Evolutionary conservation across 2,113 vertebrate genomes (phyloP).

Genomic region (Pungitius pungitius): DNA sequence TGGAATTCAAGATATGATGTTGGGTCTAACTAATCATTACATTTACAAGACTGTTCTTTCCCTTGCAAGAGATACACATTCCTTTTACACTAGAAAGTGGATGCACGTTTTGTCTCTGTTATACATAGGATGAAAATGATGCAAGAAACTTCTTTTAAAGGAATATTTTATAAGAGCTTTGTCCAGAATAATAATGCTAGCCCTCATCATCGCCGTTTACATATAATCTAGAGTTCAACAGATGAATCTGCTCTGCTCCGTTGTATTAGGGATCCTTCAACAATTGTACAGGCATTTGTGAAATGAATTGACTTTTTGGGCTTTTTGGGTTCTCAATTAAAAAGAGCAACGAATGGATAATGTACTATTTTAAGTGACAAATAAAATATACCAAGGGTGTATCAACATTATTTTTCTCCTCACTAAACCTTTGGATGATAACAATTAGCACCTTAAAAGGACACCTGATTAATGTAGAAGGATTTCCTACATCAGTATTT

Average conservation of each 20-base stretch:
- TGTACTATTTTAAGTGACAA: constrained; percentile 58
- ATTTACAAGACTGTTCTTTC: constrained; percentile 8
- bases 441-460: background rate
- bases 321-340: constrained; percentile 42
- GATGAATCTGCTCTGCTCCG: constrained; percentile 60
- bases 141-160: constrained; percentile 42
- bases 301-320: constrained; percentile 52
- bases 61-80: background rate
- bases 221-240: constrained; percentile 54
- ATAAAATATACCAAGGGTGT: constrained; percentile 69
- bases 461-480: background rate
- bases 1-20: background rate
- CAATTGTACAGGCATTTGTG: constrained; percentile 57
- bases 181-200: constrained; percentile 58
- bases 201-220: constrained; percentile 48
- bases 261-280: constrained; percentile 46
- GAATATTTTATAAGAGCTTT: constrained; percentile 47
- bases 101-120: constrained; percentile 34
- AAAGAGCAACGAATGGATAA: constrained; percentile 45
- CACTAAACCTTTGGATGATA: background rate
- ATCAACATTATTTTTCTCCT: constrained; percentile 25
- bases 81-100: constrained; percentile 1
- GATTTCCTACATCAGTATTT: background rate
- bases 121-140: constrained; percentile 45
- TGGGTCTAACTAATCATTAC: background rate